Evolutionary conservation across 2,888 invertebrate species (phyloP), one percentile per base, ranked within the genome.

Genomic region (Limenitis camilla): DNA sequence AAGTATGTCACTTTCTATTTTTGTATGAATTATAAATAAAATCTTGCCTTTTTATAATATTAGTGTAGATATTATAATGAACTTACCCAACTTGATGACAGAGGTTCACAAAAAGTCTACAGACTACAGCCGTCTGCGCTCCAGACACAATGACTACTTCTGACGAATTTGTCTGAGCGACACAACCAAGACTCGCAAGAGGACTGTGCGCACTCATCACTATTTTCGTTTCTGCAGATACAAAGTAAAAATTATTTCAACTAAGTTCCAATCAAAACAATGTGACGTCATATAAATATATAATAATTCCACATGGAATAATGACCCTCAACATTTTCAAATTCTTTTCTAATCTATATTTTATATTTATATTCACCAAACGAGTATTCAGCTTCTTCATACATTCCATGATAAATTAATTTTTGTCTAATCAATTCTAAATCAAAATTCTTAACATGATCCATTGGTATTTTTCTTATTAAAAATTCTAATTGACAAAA

Each of bases 401-500:
- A 39, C 10, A 48, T 42, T 42, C 50, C 52, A 56, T 57, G 42
- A 47, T 58, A 60, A 5, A 46, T 29, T 29, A 69, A 46, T 41
- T 64, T 57, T 36, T 64, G 58, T 5, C 42, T 51, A 6, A 69
- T 61, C 28, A 69, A 45, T 28, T 64, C 55, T n/a, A 68, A 59
- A 35, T 68, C 67, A 36, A 56, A 38, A 30, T 55, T 45, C 45
- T 58, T 59, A 4, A 55, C 56, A 35, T 65, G 59, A 9, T 59
- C 52, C 3, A 63, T 40, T 30, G 63, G 64, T 32, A 52, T 62
- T 5, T 60, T 55, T 28, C 68, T 56, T 27, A 61, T 55, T 11
- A 63, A 52, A 40, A 45, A 62, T 44, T 69, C 69, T 6, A 69
- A 54, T 54, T 66, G 62, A 42, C 63, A 61, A 44, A 68, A 61